These are phyloP conservation scores for Platynereis dumerilii DNA, from an alignment of 2,888 invertebrate species.

Conservation along the genomic window DNA sequence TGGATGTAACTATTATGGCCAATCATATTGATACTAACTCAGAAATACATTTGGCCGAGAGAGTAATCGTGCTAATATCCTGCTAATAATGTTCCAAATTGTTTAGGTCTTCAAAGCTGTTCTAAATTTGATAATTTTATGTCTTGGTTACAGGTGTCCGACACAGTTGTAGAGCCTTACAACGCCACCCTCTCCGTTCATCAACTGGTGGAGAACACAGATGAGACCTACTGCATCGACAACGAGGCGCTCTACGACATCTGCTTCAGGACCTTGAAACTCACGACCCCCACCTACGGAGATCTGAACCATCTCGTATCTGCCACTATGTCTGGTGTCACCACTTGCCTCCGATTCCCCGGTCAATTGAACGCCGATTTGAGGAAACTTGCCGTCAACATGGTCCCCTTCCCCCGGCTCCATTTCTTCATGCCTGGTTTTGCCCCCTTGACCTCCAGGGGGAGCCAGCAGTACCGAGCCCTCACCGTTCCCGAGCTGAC, in stretches of 20 bases:
- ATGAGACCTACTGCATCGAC: slow-evolving; percentile 56
- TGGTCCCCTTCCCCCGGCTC: slow-evolving; percentile 82
- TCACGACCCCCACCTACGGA: slow-evolving; percentile 23
- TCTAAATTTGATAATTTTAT: too few species aligned
- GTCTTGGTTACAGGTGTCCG: slow-evolving; percentile 67
- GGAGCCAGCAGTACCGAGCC: slow-evolving; percentile 25
- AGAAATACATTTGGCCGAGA: too few species aligned
- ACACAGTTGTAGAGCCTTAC: slow-evolving; percentile 74
- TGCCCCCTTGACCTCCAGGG: slow-evolving; percentile 20
- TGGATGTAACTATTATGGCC: too few species aligned
- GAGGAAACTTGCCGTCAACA: slow-evolving; percentile 22
- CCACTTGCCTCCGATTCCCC: slow-evolving; percentile 23
- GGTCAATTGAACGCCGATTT: slow-evolving; percentile 22
- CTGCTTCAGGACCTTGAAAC: slow-evolving; percentile 24
- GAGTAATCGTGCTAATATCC: too few species aligned
- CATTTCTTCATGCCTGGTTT: slow-evolving; percentile 82
- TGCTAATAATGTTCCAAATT: too few species aligned
- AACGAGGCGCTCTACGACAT: slow-evolving; percentile 23
- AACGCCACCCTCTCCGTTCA: slow-evolving; percentile 40
- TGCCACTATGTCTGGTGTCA: slow-evolving; percentile 23
- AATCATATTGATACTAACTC: too few species aligned
- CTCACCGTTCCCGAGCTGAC: slow-evolving; percentile 21
- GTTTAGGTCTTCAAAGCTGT: too few species aligned
- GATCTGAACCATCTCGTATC: slow-evolving; percentile 22
- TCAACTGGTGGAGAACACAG: slow-evolving; percentile 68